phyloP scores from a whole-genome alignment of 2,888 invertebrate species.

The Himalopsyche anomala region DNA sequence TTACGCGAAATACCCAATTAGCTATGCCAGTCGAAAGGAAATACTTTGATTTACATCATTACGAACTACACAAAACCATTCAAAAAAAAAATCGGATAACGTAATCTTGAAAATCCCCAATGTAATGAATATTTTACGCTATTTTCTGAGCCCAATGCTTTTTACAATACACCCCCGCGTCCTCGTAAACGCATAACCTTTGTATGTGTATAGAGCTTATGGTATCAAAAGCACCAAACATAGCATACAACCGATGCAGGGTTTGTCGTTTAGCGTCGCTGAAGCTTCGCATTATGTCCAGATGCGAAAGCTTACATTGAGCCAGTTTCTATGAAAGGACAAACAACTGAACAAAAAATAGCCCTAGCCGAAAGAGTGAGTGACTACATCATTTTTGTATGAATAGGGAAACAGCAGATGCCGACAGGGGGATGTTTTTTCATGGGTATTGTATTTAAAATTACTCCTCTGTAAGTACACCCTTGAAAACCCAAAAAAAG shows the following conservation, averaged over 20 bases:
- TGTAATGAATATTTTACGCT: slow-evolving; percentile 4
- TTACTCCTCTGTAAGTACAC: too few species aligned
- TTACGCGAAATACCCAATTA: too few species aligned
- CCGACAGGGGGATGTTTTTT: too few species aligned
- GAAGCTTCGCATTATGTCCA: background rate
- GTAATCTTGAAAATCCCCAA: background rate
- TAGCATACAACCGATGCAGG: background rate
- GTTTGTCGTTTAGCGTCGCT: background rate
- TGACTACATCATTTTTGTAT: too few species aligned
- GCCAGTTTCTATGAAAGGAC: slow-evolving; percentile 20
- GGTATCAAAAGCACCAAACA: background rate
- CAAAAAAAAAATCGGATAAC: background rate
- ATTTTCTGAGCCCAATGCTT: background rate
- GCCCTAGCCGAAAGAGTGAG: too few species aligned
- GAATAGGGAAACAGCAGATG: too few species aligned
- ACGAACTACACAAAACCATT: background rate
- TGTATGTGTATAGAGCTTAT: background rate
- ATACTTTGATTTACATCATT: background rate
- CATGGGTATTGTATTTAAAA: too few species aligned
- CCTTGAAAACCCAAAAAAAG: too few species aligned
- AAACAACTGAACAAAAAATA: slow-evolving; percentile 21
- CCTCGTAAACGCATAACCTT: background rate
- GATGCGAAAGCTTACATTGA: background rate
- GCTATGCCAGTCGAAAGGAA: background rate
- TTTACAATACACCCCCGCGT: background rate